Base-by-base conservation (phyloP, 1,140 invertebrate genomes). In the Teleogryllus occipitalis region DNA sequence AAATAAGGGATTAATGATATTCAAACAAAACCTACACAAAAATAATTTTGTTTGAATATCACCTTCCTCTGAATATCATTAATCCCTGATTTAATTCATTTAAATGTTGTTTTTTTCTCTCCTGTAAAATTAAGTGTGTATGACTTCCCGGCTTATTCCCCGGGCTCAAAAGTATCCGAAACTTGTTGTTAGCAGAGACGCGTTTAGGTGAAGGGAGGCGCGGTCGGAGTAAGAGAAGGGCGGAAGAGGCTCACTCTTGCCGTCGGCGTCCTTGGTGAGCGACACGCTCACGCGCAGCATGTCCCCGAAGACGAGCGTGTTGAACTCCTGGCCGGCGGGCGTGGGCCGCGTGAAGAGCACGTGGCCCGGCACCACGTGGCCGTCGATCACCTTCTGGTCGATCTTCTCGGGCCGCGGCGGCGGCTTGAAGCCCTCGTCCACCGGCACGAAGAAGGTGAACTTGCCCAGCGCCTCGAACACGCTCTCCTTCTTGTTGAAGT, bases 371-470 rank as follows among this genome's bases (percentile, higher is more conserved):
- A 97, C 93, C n/a, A 98, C 91, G 85, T 98, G 96, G 18, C 95
- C 95, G 85, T 96, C 93, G 75, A 97, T 92, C 39, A 97, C 94
- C 85, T 95, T 93, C 14, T 87, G 89, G 85, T 96, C 95, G 78
- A 96, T 91, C 81, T 93, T 89, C 80, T 91, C 90, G 8, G 91
- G 89, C 80, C 91, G 87, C 6, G 90, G 88, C 39, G 89, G 87
- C 79, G 91, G 91, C 92, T 93, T 93, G 83, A 96, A 95, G 72
- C 93, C 94, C 85, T 95, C 93, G 86, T 96, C 94, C n/a, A 96
- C 91, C 10, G 95, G 95, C 83, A 97, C 92, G 84, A 97, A 95
- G 85, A 96, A 97, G 8, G 95, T 97, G 85, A 93, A 92, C 81
- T 90, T 88, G 74, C 95, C 95, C 81, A 93, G 92, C 27, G 90